Evolutionary conservation across 2,797 vertebrate species (phyloP), one percentile per base, ranked within the genome.

Genomic region (Morelia viridis): DNA sequence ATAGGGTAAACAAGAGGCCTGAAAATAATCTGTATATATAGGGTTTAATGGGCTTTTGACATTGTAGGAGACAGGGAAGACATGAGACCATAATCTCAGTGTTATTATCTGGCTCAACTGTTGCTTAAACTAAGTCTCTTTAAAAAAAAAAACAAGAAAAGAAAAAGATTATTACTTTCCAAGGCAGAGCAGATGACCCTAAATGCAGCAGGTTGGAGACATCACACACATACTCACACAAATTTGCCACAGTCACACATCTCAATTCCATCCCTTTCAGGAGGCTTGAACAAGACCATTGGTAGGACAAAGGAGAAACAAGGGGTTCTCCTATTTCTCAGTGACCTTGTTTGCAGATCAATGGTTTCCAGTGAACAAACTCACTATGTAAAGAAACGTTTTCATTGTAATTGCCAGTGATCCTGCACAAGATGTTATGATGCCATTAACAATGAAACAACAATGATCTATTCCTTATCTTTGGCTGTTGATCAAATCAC

Each of bases 21-120:
- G 93, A 97, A 97, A 97, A 96, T 92, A n/a, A 97, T 95, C 90
- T 92, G 94, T 53, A 95, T 93, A 96, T 96, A 92, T 95, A 97
- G 91, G 89, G 95, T 96, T 97, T 97, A 96, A 95, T 95, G 93
- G 93, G 89, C 31, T 94, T 93, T 80, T 96, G 94, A 90, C 41
- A 93, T 7, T 61, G 28, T 22, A 95, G 87, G 86, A 95, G 31
- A 94, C 58, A 91, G 95, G 94, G 94, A 93, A 24, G 94, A 95
- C 88, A 94, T 94, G 90, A 92, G 58, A 83, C 62, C n/a, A 94
- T 93, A 96, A 95, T 93, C 92, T 92, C 93, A 89, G 92, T 88
- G 4, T 83, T 91, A 92, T 92, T 93, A 83, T 95, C 93, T 85
- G 83, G 89, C 53, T 53, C 92, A 85, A 56, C 92, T 95, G 91